Evolutionary conservation across 2,888 invertebrate species (phyloP).

Genomic region (Clunio marinus): DNA sequence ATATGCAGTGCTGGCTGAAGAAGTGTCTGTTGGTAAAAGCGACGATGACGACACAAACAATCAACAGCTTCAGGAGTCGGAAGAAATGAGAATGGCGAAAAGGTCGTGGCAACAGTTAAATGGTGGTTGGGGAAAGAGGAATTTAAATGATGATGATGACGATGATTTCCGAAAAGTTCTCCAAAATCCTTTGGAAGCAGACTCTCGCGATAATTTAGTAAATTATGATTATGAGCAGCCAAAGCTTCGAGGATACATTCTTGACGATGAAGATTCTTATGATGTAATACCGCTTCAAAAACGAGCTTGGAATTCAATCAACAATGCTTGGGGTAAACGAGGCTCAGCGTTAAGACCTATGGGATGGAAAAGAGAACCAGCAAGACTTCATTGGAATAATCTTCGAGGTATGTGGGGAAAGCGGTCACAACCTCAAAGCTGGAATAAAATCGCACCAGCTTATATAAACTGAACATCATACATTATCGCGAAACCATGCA

Average conservation of each 20-base stretch:
- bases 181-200: background rate
- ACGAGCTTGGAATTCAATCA: background rate
- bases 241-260: background rate
- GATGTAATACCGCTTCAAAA: background rate
- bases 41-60: background rate
- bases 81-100: background rate
- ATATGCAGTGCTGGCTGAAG: background rate
- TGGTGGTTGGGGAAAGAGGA: constrained; percentile 11
- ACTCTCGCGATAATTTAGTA: background rate
- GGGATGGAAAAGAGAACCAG: constrained; percentile 27
- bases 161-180: background rate
- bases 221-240: background rate
- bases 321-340: background rate
- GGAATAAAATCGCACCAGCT: background rate
- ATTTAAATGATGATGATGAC: background rate
- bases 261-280: background rate
- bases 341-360: background rate
- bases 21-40: background rate
- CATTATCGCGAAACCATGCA: background rate
- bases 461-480: background rate
- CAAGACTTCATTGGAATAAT: constrained; percentile 30
- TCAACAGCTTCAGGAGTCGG: background rate
- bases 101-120: background rate
- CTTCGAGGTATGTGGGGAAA: constrained; percentile 31
- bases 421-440: background rate